phyloP scores from a whole-genome alignment of 2,797 vertebrate species.

The Tapera naevia region DNA sequence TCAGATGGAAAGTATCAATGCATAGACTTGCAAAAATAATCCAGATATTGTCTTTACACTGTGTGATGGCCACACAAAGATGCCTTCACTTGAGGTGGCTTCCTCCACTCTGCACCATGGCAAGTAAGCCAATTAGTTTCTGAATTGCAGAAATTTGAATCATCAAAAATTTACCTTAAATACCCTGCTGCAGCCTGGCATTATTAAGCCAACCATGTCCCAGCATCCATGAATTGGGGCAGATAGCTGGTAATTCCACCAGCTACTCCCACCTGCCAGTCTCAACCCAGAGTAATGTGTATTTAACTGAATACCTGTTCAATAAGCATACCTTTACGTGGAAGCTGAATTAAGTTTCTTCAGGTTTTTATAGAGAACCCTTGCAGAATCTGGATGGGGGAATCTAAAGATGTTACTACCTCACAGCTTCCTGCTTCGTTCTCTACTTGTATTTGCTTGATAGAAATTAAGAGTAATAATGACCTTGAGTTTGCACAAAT shows the following conservation, averaged over 20 bases:
- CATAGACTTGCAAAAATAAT: background rate
- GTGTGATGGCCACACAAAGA: background rate
- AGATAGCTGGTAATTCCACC: background rate
- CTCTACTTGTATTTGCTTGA: background rate
- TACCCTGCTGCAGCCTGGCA: accelerated
- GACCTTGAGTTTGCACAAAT: background rate
- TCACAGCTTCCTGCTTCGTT: background rate
- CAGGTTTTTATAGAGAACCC: background rate
- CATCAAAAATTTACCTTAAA: background rate
- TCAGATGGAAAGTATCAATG: background rate
- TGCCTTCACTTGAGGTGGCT: background rate
- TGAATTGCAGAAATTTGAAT: background rate
- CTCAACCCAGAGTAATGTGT: background rate
- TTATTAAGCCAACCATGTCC: background rate
- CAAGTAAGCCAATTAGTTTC: background rate
- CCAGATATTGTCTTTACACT: background rate
- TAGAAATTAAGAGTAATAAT: background rate
- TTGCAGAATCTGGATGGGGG: background rate
- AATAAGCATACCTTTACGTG: background rate
- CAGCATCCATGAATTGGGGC: background rate
- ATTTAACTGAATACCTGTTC: background rate
- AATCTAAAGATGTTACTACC: background rate
- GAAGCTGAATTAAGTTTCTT: background rate
- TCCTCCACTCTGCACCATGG: background rate
- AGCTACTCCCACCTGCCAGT: background rate